Base-by-base conservation (phyloP, 2,113 vertebrate species). In the Machaerirhynchus nigripectus region DNA sequence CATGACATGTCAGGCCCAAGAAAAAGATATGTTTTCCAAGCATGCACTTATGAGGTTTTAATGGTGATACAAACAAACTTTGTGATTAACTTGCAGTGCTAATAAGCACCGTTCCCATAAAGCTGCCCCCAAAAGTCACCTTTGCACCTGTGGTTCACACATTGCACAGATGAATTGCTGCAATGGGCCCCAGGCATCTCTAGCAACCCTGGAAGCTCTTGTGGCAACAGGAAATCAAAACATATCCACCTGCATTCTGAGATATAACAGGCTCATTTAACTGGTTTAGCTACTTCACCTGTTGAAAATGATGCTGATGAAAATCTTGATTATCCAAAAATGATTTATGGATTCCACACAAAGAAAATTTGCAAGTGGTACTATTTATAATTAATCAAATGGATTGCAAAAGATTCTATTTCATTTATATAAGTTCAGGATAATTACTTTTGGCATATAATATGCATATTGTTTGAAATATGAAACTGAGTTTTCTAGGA, bases 111-210 rank as follows among this genome's bases (percentile, higher is more conserved):
- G 0, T n/a, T 15, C 3, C 26, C 35, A 50, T 7, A 78, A 75
- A 90, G 27, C 20, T 55, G 46, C 10, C 44, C 35, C 44, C 27
- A 33, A 42, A 90, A 75, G 27, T 33, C 30, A 21, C 11, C 6
- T 57, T 74, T 49, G 42, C 7, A 7, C 11, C 30, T 37, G 5
- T 7, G 23, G 23, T 11, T 65, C 74, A 33, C 30, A 13, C 14
- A 26, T 4, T 19, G 24, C 0, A 0, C 31, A 30, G 61, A 27
- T 39, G 21, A 69, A 59, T 30, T 7, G 16, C 37, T 21, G 1
- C 59, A n/a, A 0, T 1, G 6, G 33, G 42, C 50, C 55, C 13
- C 69, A 67, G 26, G 30, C 35, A 67, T 23, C 35, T 70, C 42
- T 12, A 57, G 35, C 19, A 75, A 16, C 35, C 50, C 52, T 35